Evolutionary conservation across 2,797 vertebrate genomes (phyloP), one percentile per base, ranked within the genome.

Genomic region (Centropyge bicolor): DNA sequence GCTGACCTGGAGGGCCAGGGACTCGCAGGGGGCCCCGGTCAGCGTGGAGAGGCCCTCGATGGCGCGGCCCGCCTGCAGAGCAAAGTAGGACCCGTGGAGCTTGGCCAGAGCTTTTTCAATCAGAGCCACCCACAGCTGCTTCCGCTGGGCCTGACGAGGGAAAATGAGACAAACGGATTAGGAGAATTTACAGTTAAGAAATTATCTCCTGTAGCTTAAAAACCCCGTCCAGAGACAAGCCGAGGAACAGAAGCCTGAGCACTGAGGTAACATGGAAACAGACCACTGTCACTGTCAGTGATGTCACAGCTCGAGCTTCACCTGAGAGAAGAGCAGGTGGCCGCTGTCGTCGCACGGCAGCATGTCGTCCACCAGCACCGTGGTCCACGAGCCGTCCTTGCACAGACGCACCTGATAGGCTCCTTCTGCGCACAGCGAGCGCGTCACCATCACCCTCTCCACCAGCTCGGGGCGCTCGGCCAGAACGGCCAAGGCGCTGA

Each of bases 101-200:
- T 99, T 99, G 73, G 98, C 98, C 91, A 98, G 90, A 0, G 98
- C 98, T 92, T 99, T 99, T 91, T 98, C 98, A 13, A 99, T 99
- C 83, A 99, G 95, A 22, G 98, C 97, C 51, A 99, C 97, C 98
- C 98, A 99, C 59, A 99, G 88, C 96, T 99, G 97, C 92, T 96
- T 97, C 92, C 97, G 90, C 94, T 99, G 98, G 31, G 97, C 98
- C 97, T 98, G 91, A 0, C 40, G 63, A 54, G 6, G 11, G 45
- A 14, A 13, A 4, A 8, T 3, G 22, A 40, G 20, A 10, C 20
- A 22, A 10, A 52, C 16, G 27, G 61, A 22, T 68, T 7, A 49
- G n/a, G 14, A 43, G 54, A 40, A n/a, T 12, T 19, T 13, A 40
- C 8, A 22, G 13, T 13, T 6, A 16, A 40, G 56, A 67, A 7